Percentiles rank a stretch among this genome's conserved stretches.
Conservation (phyloP, 2,113 vertebrate species). For the Heteronetta atricapilla region DNA sequence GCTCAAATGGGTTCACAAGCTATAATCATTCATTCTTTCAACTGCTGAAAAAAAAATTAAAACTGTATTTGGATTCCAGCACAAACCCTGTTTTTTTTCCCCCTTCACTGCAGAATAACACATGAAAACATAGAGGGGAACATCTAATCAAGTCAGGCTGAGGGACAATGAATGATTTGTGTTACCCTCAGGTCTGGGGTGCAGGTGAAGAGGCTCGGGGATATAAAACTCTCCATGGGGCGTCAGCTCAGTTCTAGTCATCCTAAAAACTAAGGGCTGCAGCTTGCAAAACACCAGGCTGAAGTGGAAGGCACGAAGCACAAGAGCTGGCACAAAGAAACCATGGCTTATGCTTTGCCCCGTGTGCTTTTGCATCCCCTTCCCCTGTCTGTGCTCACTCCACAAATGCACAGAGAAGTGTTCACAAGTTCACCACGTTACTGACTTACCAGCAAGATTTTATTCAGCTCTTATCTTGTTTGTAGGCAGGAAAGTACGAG, state of each 20-base stretch:
- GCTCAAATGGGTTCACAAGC: background rate
- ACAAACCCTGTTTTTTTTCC: background rate
- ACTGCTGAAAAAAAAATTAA: background rate
- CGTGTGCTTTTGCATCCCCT: background rate
- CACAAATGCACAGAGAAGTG: background rate
- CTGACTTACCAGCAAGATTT: background rate
- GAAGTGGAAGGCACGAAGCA: background rate
- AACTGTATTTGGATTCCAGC: background rate
- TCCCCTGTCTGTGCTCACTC: background rate
- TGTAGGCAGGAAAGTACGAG: background rate
- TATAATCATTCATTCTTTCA: background rate
- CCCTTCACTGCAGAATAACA: background rate
- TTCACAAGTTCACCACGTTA: background rate
- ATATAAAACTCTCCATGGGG: background rate
- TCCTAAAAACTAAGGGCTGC: background rate
- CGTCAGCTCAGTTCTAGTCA: background rate
- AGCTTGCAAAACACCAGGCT: background rate
- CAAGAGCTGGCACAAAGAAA: background rate
- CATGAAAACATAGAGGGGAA: background rate
- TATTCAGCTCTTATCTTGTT: background rate
- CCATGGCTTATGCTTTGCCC: fast-evolving
- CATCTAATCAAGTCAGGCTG: background rate
- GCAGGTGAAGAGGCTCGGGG: background rate
- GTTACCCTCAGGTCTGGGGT: background rate
- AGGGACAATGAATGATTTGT: background rate